Conservation (phyloP, 2,797 vertebrate genomes). For the Rallus crepitans region DNA sequence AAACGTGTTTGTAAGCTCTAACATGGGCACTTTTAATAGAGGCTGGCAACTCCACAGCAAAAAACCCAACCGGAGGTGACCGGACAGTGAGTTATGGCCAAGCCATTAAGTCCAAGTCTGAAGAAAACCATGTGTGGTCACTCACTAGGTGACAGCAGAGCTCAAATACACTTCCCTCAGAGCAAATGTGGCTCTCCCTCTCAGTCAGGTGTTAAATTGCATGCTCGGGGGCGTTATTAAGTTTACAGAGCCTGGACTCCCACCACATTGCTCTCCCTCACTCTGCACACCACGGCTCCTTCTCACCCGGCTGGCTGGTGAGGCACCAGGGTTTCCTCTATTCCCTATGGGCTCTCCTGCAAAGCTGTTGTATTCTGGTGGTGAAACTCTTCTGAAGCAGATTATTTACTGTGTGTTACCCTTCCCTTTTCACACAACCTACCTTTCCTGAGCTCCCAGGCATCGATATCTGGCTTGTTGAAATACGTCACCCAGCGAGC, state of each 20-base stretch:
- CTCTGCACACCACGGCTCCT: rapidly evolving
- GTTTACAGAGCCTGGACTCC: background rate
- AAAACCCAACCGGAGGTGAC: background rate
- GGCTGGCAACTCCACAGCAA: background rate
- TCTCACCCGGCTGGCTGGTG: rapidly evolving
- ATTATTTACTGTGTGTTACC: background rate
- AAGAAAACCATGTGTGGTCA: background rate
- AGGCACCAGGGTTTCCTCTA: background rate
- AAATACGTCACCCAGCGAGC: conserved; percentile 96
- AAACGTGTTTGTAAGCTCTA: background rate
- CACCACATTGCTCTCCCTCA: background rate
- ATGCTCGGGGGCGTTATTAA: background rate
- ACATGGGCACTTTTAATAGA: background rate
- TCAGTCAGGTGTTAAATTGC: background rate
- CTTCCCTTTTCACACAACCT: background rate
- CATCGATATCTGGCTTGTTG: conserved; percentile 94
- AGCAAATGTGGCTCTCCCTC: rapidly evolving
- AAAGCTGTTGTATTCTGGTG: background rate
- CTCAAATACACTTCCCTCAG: background rate
- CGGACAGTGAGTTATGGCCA: background rate
- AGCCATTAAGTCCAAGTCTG: background rate
- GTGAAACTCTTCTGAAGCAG: background rate
- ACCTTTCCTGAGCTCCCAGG: conserved; percentile 97
- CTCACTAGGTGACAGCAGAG: background rate
- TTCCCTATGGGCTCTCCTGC: no score